phyloP scores from a whole-genome alignment of 2,888 invertebrate genomes.

The Blastobasis lacticolella region DNA sequence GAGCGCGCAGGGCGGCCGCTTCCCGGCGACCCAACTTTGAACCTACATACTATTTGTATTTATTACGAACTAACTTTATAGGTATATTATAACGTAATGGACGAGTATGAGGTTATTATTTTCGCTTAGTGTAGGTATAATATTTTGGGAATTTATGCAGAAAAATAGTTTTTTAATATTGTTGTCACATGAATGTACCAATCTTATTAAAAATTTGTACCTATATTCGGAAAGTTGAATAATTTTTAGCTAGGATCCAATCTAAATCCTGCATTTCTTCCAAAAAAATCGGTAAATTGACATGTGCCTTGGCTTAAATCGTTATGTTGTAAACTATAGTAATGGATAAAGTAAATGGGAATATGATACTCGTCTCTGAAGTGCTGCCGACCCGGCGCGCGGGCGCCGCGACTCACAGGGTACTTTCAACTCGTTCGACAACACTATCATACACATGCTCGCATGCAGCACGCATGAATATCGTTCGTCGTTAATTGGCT shows the following conservation, averaged over 20 bases:
- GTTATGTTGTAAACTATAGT: conserved; percentile 43
- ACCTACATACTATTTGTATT: conserved; percentile 45
- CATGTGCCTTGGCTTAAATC: conserved; percentile 71
- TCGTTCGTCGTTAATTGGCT: too few species aligned
- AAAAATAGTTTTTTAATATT: conserved; percentile 74
- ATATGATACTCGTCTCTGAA: conserved; percentile 36
- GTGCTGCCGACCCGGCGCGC: conserved; percentile 37
- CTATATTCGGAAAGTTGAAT: conserved; percentile 74
- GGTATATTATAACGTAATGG: conserved; percentile 62
- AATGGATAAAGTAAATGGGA: conserved; percentile 28
- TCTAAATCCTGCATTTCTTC: conserved; percentile 69
- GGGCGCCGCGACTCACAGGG: too few species aligned
- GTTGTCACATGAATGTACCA: conserved; percentile 74
- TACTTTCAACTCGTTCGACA: too few species aligned
- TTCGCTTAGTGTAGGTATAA: conserved; percentile 72
- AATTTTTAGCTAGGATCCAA: conserved; percentile 73
- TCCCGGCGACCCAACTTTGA: conserved; percentile 25
- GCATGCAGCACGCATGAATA: too few species aligned
- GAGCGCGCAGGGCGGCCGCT: background rate
- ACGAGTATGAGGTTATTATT: conserved; percentile 56
- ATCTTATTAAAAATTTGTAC: conserved; percentile 71
- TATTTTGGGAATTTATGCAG: conserved; percentile 72
- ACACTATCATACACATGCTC: too few species aligned
- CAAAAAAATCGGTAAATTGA: conserved; percentile 54
- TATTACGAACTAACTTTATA: conserved; percentile 64